Evolutionary conservation across 1,140 invertebrate genomes (phyloP).

Genomic region (Carposina sasakii): DNA sequence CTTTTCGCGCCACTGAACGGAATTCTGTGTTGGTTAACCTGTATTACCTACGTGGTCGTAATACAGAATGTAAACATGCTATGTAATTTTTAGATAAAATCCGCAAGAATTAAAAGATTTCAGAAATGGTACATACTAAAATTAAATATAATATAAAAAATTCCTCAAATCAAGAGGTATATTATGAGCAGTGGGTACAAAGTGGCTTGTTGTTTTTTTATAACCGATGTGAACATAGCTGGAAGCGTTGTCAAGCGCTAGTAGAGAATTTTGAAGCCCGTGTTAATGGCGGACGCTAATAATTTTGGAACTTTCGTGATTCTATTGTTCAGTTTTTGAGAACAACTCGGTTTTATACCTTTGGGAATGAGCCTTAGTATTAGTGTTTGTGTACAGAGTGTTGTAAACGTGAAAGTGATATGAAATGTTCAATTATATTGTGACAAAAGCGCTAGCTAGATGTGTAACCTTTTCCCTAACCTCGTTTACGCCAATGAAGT

Average conservation of each 20-base stretch:
- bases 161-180: too few species aligned
- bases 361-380: constrained; percentile 52
- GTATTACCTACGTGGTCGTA: constrained; percentile 67
- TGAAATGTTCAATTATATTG: constrained; percentile 66
- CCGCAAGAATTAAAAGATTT: too few species aligned
- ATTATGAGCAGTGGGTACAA: too few species aligned
- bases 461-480: constrained; percentile 78
- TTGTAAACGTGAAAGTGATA: constrained; percentile 61
- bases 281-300: constrained; percentile 71
- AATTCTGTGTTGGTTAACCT: constrained; percentile 48
- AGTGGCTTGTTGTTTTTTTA: constrained; percentile 43
- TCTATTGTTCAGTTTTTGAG: constrained; percentile 67
- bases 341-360: constrained; percentile 34
- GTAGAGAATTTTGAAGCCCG: constrained; percentile 62
- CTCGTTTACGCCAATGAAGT: constrained; percentile 80
- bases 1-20: background rate
- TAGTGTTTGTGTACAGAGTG: constrained; percentile 52
- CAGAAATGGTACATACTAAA: too few species aligned
- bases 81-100: constrained; percentile 49
- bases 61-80: constrained; percentile 67
- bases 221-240: constrained; percentile 66
- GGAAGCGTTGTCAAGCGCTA: constrained; percentile 66
- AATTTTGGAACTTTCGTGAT: constrained; percentile 71
- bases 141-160: too few species aligned
- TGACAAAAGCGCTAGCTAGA: constrained; percentile 70